Base-by-base conservation (phyloP, 2,797 vertebrate genomes). In the Ctenopoma multispine region DNA sequence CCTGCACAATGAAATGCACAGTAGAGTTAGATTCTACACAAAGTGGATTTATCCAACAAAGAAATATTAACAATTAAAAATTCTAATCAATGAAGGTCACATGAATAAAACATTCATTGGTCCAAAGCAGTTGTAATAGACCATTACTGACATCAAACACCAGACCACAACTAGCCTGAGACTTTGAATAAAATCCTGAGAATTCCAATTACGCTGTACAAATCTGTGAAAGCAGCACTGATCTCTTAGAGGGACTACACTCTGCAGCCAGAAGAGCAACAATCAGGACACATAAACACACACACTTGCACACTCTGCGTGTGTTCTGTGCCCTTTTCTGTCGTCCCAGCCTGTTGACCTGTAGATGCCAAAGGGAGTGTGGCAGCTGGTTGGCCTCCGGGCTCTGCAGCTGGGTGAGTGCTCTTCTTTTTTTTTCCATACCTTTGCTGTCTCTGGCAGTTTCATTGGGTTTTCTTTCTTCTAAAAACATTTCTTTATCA, bases 401-500 rank as follows among this genome's bases (percentile, higher is more conserved):
- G 53, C 49, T 77, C 40, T 60, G 34, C 62, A 77, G 61, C 74
- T 71, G 55, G 66, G 48, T 65, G 27, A 48, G 18, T 38, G 29
- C 31, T 54, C 55, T 24, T 1, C 49, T 41, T 11, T 55, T 23
- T 58, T 21, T 58, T 44, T 21, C 29, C 62, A 15, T n/a, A 4
- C 34, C 60, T 63, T 55, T 49, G n/a, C 41, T 21, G 9, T 59
- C 46, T 58, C 56, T 21, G 23, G 40, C 58, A 58, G 20, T 13
- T 23, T 29, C 27, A 5, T 23, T 27, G 40, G 15, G 9, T 11
- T 29, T 73, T 27, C 18, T 47, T 41, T 55, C 43, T 43, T 63
- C 38, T 5, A 27, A 49, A 62, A 18, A 24, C 14, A 23, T 51
- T 59, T 21, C 59, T 61, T 47, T 36, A 51, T 29, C 1, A n/a